Conservation (phyloP, 2,113 vertebrate species). For the Axis porcinus region DNA sequence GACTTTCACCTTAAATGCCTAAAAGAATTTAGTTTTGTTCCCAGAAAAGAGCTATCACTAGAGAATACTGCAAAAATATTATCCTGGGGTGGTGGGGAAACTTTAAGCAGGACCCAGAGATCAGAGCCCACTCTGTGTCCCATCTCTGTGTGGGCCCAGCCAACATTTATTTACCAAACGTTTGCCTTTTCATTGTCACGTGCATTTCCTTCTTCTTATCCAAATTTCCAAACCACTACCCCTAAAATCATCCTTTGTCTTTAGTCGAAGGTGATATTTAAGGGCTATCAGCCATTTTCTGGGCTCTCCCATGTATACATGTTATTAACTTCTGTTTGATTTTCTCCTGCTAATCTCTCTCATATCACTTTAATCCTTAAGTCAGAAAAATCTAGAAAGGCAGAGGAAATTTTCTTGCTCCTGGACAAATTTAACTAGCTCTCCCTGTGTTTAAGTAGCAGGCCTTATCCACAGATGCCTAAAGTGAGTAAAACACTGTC, state of each 20-base stretch:
- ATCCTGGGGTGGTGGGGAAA: not conserved
- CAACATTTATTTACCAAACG: not conserved
- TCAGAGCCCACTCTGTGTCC: not conserved
- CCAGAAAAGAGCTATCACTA: not conserved
- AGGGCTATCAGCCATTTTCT: not conserved
- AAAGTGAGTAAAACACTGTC: not conserved
- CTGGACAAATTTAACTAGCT: not conserved
- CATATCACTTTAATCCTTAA: not conserved
- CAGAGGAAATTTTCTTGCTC: not conserved
- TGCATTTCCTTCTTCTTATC: not conserved
- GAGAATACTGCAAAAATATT: not conserved
- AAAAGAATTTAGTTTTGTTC: not conserved
- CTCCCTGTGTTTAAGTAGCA: not conserved
- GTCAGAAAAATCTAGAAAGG: not conserved
- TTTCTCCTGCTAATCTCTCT: not conserved
- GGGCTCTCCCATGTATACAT: not conserved
- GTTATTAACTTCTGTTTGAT: not conserved
- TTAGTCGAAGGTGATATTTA: not conserved
- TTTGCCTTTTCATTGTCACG: not conserved
- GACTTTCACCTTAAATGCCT: not conserved
- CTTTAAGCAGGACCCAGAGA: not conserved
- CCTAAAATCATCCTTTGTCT: not conserved
- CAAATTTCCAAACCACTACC: not conserved
- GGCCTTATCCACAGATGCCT: not conserved
- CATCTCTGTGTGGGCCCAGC: not conserved